phyloP scores from a whole-genome alignment of 2,797 vertebrate species.

The Lepilemur septentrionalis region DNA sequence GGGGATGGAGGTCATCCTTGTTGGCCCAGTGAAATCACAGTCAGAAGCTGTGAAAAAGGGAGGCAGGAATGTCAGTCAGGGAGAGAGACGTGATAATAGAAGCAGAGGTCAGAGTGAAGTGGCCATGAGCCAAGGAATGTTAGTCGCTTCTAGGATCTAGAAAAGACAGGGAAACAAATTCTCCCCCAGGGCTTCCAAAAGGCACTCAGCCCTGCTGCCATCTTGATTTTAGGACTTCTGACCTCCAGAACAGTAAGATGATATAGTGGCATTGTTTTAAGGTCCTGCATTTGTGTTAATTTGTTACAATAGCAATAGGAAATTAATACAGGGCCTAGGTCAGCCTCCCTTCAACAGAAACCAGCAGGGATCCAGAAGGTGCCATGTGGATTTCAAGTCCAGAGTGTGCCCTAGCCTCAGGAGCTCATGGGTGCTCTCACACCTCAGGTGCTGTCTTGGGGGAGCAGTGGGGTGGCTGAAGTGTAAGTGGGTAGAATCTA shows the following conservation, averaged over 20 bases:
- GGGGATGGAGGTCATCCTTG: not conserved
- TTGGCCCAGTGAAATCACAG: not conserved
- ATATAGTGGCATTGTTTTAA: not conserved
- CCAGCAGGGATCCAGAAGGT: not conserved
- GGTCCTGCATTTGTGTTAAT: not conserved
- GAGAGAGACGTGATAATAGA: not conserved
- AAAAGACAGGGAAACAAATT: not conserved
- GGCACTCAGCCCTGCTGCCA: no score
- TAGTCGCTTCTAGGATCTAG: not conserved
- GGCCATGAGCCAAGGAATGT: not conserved
- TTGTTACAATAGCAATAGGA: not conserved
- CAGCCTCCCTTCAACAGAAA: not conserved
- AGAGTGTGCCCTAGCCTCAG: accelerated
- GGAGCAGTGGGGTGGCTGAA: accelerated
- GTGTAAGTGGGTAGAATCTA: not conserved
- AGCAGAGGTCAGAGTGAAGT: not conserved
- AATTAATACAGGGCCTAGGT: not conserved
- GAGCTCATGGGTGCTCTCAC: accelerated
- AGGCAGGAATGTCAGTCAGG: not conserved
- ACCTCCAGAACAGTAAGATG: not conserved
- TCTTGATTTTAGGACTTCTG: not conserved
- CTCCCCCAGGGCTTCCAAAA: not conserved
- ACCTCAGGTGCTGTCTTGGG: accelerated
- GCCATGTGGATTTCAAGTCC: not conserved
- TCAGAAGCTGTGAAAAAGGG: not conserved